phyloP scores from a whole-genome alignment of 2,888 invertebrate species.

The Cryptocheilus praepositus region DNA sequence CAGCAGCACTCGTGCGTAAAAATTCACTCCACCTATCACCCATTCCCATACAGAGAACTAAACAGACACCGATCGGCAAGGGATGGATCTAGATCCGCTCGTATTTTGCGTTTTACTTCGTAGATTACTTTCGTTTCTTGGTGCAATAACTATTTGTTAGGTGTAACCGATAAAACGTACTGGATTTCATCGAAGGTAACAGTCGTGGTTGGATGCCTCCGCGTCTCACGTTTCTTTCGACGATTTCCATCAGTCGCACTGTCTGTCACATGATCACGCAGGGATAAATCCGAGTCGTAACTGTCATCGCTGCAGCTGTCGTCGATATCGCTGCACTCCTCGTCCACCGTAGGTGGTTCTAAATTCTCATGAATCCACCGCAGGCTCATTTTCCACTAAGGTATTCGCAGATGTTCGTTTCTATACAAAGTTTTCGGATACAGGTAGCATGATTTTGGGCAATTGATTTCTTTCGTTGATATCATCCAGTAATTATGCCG shows the following conservation, averaged over 20 bases:
- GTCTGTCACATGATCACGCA: slow-evolving; percentile 25
- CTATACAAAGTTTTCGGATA: too few relatives aligned
- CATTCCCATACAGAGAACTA: neutral
- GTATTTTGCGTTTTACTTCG: too few relatives aligned
- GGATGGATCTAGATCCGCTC: too few relatives aligned
- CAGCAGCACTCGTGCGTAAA: neutral
- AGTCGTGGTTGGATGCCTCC: slow-evolving; percentile 50
- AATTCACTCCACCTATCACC: neutral
- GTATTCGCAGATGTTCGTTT: too few relatives aligned
- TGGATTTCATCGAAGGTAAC: slow-evolving; percentile 54
- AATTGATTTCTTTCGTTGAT: too few relatives aligned
- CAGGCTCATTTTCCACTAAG: slow-evolving; percentile 58
- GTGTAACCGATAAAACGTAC: slow-evolving; percentile 32
- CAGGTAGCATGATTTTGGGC: too few relatives aligned
- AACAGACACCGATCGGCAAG: too few relatives aligned
- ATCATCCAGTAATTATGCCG: too few relatives aligned
- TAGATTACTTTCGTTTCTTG: too few relatives aligned
- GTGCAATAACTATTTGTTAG: too few relatives aligned
- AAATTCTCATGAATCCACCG: slow-evolving; percentile 68
- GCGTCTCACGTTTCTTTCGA: slow-evolving; percentile 53
- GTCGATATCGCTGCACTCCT: slow-evolving; percentile 69
- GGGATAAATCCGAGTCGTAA: slow-evolving; percentile 63
- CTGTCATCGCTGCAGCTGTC: slow-evolving; percentile 68
- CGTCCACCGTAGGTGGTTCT: slow-evolving; percentile 66
- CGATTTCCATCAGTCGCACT: slow-evolving; percentile 38